phyloP scores from a whole-genome alignment of 2,113 vertebrate genomes.

The Corythornis vintsioides region DNA sequence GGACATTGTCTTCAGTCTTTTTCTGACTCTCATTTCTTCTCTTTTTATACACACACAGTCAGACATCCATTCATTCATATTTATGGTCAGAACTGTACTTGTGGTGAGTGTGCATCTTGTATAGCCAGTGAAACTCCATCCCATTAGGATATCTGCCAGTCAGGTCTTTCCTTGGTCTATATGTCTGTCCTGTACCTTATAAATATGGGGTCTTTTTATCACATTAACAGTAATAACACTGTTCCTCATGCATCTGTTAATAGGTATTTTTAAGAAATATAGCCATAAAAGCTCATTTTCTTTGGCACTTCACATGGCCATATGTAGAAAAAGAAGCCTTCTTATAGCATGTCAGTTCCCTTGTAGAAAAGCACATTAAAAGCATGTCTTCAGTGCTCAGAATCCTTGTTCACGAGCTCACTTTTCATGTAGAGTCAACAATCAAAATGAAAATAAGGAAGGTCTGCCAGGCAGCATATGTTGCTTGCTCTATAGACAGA shows the following conservation, averaged over 20 bases:
- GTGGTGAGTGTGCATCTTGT: not conserved
- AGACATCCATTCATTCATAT: not conserved
- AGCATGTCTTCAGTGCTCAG: not conserved
- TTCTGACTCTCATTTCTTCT: not conserved
- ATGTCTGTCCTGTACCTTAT: not conserved
- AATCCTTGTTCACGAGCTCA: not conserved
- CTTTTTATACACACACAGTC: not conserved
- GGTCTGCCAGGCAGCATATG: not conserved
- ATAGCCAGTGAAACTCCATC: not conserved
- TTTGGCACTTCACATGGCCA: not conserved
- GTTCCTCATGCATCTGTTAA: not conserved
- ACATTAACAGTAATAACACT: not conserved
- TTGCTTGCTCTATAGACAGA: not conserved
- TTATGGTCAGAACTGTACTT: not conserved
- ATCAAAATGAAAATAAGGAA: not conserved
- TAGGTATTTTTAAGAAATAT: not conserved
- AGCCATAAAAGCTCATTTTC: not conserved
- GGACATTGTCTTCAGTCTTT: not conserved
- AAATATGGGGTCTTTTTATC: not conserved
- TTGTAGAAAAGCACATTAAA: not conserved
- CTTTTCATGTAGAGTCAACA: not conserved
- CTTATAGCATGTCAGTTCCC: not conserved
- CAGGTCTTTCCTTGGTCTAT: not conserved
- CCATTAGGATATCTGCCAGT: not conserved
- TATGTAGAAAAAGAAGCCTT: not conserved